These are phyloP conservation scores for Whitmania pigra DNA, from an alignment of 1,140 invertebrate genomes.

Conservation along the genomic window DNA sequence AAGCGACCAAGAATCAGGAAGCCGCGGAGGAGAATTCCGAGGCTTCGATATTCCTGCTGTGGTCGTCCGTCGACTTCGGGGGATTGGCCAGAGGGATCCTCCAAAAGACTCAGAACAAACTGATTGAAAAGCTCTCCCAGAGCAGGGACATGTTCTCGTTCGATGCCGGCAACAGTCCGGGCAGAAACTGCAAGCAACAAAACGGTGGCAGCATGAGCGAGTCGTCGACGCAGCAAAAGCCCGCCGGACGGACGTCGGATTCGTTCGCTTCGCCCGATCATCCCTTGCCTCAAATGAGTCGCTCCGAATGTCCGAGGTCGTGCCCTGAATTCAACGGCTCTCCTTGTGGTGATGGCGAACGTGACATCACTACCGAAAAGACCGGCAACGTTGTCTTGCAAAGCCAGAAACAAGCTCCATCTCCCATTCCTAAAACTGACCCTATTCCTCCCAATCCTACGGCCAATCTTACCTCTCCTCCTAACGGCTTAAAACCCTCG, in stretches of 20 bases:
- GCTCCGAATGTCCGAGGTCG: background rate
- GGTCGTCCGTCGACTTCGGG: background rate
- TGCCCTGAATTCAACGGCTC: background rate
- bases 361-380: background rate
- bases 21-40: background rate
- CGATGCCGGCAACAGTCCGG: background rate
- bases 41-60: background rate
- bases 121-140: conserved; percentile 11
- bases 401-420: background rate
- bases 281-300: background rate
- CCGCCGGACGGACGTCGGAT: background rate
- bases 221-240: background rate
- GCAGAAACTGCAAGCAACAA: background rate
- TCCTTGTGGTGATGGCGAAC: background rate
- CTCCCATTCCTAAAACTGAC: background rate
- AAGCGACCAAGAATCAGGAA: background rate
- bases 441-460: background rate
- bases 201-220: background rate
- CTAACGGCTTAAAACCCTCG: background rate
- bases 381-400: background rate
- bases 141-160: conserved; percentile 4
- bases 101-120: conserved; percentile 16
- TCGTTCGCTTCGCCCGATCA: background rate
- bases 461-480: background rate
- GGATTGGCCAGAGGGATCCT: background rate